phyloP scores from a whole-genome alignment of 1,140 invertebrate genomes.

The Eriosoma lanigerum region DNA sequence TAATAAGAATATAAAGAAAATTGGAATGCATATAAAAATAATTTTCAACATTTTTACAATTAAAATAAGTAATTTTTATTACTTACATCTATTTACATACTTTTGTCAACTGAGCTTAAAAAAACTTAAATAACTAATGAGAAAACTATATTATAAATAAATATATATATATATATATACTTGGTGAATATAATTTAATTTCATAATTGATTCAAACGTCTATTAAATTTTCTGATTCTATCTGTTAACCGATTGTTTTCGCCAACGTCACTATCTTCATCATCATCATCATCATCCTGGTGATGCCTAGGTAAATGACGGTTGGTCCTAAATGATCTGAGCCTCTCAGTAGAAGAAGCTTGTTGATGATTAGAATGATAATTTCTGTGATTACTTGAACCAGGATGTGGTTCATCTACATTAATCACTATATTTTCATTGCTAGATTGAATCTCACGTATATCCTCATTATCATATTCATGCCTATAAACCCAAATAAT shows the following conservation, averaged over 20 bases:
- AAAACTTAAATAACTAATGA: background rate
- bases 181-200: background rate
- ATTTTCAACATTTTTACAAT: background rate
- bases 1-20: background rate
- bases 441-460: no score
- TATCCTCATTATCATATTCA: no score
- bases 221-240: background rate
- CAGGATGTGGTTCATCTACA: no score
- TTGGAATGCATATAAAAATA: conserved; percentile 8
- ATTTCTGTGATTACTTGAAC: no score
- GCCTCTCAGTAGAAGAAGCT: no score
- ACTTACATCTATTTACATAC: conserved; percentile 18
- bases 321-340: no score
- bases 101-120: no score
- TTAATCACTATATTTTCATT: no score
- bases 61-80: conserved; percentile 19
- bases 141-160: background rate
- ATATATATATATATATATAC: no score
- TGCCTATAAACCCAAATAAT: no score
- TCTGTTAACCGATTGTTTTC: background rate
- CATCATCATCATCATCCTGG: background rate
- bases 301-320: no score
- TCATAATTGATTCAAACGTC: background rate
- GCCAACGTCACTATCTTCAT: background rate
- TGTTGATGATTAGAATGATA: no score